Base-by-base conservation (phyloP, 2,797 vertebrate genomes). In the Acridotheres tristis region DNA sequence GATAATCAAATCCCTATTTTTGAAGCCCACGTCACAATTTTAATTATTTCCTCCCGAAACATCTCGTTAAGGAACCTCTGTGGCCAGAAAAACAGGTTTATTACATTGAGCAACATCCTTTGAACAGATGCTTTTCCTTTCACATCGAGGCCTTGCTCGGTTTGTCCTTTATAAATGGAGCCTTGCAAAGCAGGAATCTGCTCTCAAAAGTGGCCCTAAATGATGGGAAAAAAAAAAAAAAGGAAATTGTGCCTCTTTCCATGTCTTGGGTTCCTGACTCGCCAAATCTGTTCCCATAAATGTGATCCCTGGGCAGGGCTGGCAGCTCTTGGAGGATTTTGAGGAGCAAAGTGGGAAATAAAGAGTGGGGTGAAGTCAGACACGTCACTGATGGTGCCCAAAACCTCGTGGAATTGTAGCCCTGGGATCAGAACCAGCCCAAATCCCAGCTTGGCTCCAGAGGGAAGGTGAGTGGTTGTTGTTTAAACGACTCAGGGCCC, bases 41-140 rank as follows among this genome's bases (percentile, higher is more conserved):
- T 92, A 90, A 96, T 93, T 89, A 93, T 95, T 91, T 96, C 79
- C 80, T 93, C 77, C 18, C 48, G 61, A 90, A 81, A 74, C 40
- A 43, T 23, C 48, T 81, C 66, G 69, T 93, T 93, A 90, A 89
- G 75, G 81, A 93, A 78, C 75, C 78, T 80, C 80, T 42, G 61
- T 38, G 80, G 85, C 81, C 88, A 95, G 84, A 93, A 89, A 94
- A 95, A 29, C 76, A 89, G 67, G 61, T 78, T 95, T 83, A 69
- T 74, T 85, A 10, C 47, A 45, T 50, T 65, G 74, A 81, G 61
- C 43, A 55, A 80, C 16, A 67, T 61, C 77, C 85, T 76, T 63
- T 20, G 85, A 90, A 36, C 34, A 76, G 87, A 79, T 43, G 75
- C 79, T 88, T 81, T 32, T 48, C 87, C 57, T 68, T 94, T 84